Percentiles rank a stretch among this genome's conserved stretches.
phyloP scores from a whole-genome alignment of 2,113 vertebrate genomes.

The Alexandromys fortis region DNA sequence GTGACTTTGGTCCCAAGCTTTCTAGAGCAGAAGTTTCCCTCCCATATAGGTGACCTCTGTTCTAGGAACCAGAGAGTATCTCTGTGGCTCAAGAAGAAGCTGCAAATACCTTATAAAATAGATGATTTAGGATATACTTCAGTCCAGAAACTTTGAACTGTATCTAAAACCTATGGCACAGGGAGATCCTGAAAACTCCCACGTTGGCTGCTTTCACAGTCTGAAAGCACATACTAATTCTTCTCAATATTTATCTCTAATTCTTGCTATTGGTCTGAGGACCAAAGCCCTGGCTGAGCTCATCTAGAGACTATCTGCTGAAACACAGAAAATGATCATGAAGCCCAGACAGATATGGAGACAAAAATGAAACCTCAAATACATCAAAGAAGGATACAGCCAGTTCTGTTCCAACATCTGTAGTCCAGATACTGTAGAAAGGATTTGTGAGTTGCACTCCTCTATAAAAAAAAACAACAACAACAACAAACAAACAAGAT shows the following conservation, averaged over 20 bases:
- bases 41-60: background rate
- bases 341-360: background rate
- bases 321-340: constrained; percentile 45
- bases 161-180: background rate
- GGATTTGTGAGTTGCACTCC: constrained; percentile 98
- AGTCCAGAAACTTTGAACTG: background rate
- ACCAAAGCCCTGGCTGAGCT: constrained; percentile 33
- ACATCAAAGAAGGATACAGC: constrained; percentile 93
- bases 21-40: background rate
- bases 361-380: constrained; percentile 3
- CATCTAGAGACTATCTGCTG: background rate
- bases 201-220: background rate
- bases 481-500: background rate
- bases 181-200: background rate
- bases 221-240: background rate
- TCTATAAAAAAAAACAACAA: constrained; percentile 83
- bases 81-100: background rate
- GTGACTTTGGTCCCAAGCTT: background rate
- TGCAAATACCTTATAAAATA: background rate
- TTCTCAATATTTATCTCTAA: constrained; percentile 10
- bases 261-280: background rate
- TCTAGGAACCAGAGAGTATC: background rate
- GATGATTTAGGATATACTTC: background rate
- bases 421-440: constrained; percentile 99
- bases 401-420: constrained; percentile 95